Evolutionary conservation across 2,888 invertebrate genomes (phyloP), one percentile per base, ranked within the genome.

Genomic region (Gnatocerus cornutus): DNA sequence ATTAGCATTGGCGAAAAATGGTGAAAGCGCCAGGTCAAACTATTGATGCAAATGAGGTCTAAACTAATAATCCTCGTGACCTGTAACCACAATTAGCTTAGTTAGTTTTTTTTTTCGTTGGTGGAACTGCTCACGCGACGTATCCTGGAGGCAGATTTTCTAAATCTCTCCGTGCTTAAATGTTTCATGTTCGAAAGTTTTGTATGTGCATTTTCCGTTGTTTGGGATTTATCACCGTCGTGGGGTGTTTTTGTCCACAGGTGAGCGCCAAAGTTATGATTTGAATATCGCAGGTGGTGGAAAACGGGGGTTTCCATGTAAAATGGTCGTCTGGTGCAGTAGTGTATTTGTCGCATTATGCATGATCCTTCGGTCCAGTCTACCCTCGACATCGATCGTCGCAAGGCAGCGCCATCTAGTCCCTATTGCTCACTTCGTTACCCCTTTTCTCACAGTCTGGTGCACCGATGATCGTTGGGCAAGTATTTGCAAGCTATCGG

Each of bases 341-440:
- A 46, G 61, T 50, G 58, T 59, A 27, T 50, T 61, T 61, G 61
- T 61, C 61, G 61, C 61, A 61, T 48, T 61, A 61, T 61, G 61
- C 61, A 61, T 61, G 61, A 61, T 50, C 14, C 37, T 48, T 33
- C 30, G 58, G 61, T 61, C 61, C 61, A 61, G 48, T 61, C 48
- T 48, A n/a, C 30, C 59, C 45, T 37, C 37, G 13, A 48, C 61
- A 61, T 61, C 61, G 61, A 61, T 61, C 61, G 53, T 48, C 13
- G 27, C 13, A 41, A 48, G 48, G 61, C 61, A 61, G 33, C 61
- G 61, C 61, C 61, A 61, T 61, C 61, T 72, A 71, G 73, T 70
- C 72, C 76, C 77, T 77, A 79, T 81, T 79, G 79, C 78, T 79
- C 80, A 81, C 80, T 80, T 81, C 80, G 80, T 81, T 81, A 80